A percentile compares a stretch with the other conserved stretches of the same genome.
Evolutionary conservation across 2,797 vertebrate species (phyloP).

Genomic region (Enteromius mattozi): DNA sequence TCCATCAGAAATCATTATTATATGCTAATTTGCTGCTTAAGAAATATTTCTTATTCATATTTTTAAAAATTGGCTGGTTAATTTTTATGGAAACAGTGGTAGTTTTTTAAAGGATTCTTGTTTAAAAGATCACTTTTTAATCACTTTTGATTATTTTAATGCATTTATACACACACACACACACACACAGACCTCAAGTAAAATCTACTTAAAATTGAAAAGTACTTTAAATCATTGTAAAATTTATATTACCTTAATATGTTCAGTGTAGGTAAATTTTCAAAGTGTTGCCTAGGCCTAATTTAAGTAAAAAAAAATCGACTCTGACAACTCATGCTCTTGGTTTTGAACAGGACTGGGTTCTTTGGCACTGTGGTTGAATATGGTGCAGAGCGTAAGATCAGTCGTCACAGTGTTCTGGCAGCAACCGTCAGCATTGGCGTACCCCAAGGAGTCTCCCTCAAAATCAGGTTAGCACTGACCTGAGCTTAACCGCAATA

Average conservation of each 20-base stretch:
- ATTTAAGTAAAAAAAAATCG: not conserved
- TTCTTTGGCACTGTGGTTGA: slow-evolving; percentile 97
- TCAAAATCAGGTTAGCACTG: slow-evolving; percentile 91
- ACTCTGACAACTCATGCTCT: not conserved
- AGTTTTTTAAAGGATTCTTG: no score
- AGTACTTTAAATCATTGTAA: not conserved
- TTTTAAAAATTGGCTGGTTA: not conserved
- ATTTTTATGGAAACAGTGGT: no score
- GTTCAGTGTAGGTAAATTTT: not conserved
- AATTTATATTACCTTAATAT: not conserved
- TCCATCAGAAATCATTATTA: not conserved
- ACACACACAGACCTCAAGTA: not conserved
- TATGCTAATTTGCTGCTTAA: not conserved
- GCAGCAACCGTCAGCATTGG: slow-evolving; percentile 94
- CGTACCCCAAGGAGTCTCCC: slow-evolving; percentile 94
- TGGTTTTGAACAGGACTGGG: slow-evolving; percentile 81
- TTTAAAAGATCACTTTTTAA: no score
- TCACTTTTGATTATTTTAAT: not conserved
- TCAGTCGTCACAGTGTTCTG: slow-evolving; percentile 93
- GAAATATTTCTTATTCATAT: not conserved
- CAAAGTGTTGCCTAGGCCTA: not conserved
- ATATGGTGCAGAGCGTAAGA: slow-evolving; percentile 96
- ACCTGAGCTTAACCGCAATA: not conserved
- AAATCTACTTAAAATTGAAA: not conserved
- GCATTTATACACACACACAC: no score